Evolutionary conservation across 2,113 vertebrate species (phyloP), one percentile per base, ranked within the genome.

Genomic region (Guaruba guarouba): DNA sequence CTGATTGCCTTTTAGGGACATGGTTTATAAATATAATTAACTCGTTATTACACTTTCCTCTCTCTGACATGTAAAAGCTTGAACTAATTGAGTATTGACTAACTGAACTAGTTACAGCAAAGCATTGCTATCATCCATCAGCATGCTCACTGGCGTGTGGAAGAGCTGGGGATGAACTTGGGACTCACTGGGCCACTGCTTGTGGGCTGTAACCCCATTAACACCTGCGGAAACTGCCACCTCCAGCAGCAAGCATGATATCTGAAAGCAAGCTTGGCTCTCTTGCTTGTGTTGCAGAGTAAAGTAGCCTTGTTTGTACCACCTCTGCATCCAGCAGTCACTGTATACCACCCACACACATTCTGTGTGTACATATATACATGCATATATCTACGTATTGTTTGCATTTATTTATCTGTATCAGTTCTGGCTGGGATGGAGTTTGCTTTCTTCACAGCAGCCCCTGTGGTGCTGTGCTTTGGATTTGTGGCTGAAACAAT

Each of bases 21-120:
- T 20, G 28, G 41, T 33, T 90, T 93, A 92, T 93, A 87, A 85
- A 87, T 92, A n/a, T 54, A 70, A 82, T 90, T 70, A 75, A 37
- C 0, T 1, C 33, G 8, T 57, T 75, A 8, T 67, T 87, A 57
- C 55, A 67, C 55, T 87, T 75, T 86, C 52, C 39, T 87, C 69
- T 81, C 6, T 78, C 82, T 75, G 91, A 57, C 70, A n/a, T 2
- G 3, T 66, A 67, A 84, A 67, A 94, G 27, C 70, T 75, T 31
- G 57, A 84, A 82, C 61, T 88, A 83, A 94, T 62, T 74, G 64
- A 54, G 18, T 87, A 79, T 87, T 82, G 85, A 70, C 76, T 54
- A 51, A 31, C 27, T 33, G 77, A 94, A 70, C 69, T 62, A 39
- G 28, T 73, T 76, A 48, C 28, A 86, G 39, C 18, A 37, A 86